Evolutionary conservation across 2,113 vertebrate genomes (phyloP), one percentile per base, ranked within the genome.

Genomic region (Chauna torquata): DNA sequence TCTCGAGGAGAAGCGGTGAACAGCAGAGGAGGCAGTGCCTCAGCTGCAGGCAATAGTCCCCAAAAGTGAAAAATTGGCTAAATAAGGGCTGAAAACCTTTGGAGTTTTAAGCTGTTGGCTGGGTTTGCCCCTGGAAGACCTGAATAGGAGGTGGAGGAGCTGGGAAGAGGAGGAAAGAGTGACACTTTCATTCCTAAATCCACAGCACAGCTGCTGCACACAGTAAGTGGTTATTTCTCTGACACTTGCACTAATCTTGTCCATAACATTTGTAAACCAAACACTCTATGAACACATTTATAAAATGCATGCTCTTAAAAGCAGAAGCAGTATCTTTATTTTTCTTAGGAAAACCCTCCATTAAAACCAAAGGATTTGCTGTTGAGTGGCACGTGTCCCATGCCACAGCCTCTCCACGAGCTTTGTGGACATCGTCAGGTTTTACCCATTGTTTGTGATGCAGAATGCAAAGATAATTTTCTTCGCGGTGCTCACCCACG

Each of bases 361-460:
- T 86, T n/a, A 50, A 86, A 47, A 13, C 24, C 45, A 52, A 45
- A 89, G 20, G 54, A 52, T 83, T 87, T 92, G 16, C 24, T 70
- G 19, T 69, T 82, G 87, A 49, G 47, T 69, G 14, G 50, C 0
- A 3, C 5, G 4, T 20, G 3, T 6, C 34, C 25, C 16, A 8
- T 38, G 68, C n/a, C 0, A 2, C 32, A 52, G 66, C 44, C 32
- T 44, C 62, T 38, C 58, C 55, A 44, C 11, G 47, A 79, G 36
- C 27, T 62, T 66, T 1, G 3, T 23, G 66, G 65, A 27, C 3
- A 5, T 14, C 2, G 1, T 12, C 11, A 10, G 0, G 0, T 50
- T 79, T 82, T 76, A 75, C 36, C 34, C 3, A 0, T 69, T 8
- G 15, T 49, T 59, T n/a, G 58, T 13, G 55, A 49, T 36, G 83